These are phyloP conservation scores for Prinia subflava DNA, from an alignment of 2,113 vertebrate genomes.

Conservation along the genomic window DNA sequence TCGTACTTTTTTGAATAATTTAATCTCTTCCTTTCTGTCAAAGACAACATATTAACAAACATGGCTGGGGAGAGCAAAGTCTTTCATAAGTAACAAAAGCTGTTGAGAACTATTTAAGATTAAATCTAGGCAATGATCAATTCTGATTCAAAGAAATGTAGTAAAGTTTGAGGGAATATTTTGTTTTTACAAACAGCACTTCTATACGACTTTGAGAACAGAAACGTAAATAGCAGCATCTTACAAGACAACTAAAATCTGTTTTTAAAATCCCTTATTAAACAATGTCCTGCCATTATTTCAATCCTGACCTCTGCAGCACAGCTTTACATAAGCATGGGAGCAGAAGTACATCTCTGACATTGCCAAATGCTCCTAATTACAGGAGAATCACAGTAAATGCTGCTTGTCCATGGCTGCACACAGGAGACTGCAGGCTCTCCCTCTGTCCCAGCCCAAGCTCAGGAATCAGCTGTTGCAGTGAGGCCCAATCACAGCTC, in stretches of 20 bases:
- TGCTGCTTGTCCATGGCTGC: neutral
- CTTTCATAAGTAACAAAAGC: neutral
- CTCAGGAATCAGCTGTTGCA: neutral
- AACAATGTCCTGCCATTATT: neutral
- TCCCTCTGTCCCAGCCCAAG: neutral
- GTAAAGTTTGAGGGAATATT: neutral
- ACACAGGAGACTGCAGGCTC: neutral
- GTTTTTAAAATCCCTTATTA: neutral
- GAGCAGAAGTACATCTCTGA: neutral
- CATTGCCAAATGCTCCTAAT: neutral
- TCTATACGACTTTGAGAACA: neutral
- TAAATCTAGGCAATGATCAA: neutral
- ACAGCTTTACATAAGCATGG: rapidly evolving
- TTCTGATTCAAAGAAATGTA: neutral
- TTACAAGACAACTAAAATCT: neutral
- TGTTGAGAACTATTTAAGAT: neutral
- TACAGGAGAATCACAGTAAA: neutral
- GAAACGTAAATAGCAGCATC: neutral
- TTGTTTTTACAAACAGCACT: neutral
- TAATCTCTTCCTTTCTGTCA: neutral
- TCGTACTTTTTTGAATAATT: neutral
- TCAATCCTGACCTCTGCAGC: neutral
- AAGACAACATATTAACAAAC: neutral
- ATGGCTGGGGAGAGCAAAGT: neutral
- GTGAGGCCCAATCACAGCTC: neutral